phyloP scores from a whole-genome alignment of 2,113 vertebrate genomes.

The Pomatorhinus ruficollis region DNA sequence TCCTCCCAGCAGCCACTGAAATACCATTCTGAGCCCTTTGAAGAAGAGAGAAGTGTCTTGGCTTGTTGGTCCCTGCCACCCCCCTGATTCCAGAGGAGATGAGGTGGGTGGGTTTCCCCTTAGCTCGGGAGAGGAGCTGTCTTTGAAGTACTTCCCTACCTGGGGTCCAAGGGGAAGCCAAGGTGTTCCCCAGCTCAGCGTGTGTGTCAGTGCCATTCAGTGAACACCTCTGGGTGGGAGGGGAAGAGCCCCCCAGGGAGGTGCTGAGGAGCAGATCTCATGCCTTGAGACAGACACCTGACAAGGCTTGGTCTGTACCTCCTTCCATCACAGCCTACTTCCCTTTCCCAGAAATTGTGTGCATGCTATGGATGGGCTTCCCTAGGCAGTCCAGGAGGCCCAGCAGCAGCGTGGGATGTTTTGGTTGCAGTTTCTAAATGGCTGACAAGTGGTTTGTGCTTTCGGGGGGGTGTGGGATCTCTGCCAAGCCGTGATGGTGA shows the following conservation, averaged over 20 bases:
- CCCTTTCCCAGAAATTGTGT: background rate
- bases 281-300: background rate
- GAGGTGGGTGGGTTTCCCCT: background rate
- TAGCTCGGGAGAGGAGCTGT: background rate
- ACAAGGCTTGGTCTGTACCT: background rate
- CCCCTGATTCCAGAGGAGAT: background rate
- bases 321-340: background rate
- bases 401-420: background rate
- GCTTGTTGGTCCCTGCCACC: background rate
- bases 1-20: background rate
- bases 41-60: background rate
- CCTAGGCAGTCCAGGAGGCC: background rate
- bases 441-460: background rate
- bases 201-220: background rate
- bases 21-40: background rate
- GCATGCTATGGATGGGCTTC: background rate
- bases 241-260: background rate
- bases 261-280: background rate
- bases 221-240: background rate
- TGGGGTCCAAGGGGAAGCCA: background rate
- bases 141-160: background rate
- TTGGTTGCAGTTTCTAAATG: background rate
- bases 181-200: background rate
- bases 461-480: background rate
- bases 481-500: background rate